phyloP scores from a whole-genome alignment of 2,888 invertebrate species.

The Labia minor region DNA sequence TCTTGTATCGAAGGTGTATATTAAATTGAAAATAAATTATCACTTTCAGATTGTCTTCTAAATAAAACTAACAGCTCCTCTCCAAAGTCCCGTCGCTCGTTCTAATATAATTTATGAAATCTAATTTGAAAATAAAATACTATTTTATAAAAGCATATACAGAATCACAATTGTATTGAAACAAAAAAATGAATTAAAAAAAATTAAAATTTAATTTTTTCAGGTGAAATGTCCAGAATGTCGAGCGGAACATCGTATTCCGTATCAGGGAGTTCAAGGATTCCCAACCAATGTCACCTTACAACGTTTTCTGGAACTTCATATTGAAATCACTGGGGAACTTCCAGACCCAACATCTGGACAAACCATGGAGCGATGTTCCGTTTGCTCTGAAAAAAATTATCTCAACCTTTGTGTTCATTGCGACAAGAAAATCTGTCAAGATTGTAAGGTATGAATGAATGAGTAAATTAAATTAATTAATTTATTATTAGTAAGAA shows the following conservation, averaged over 20 bases:
- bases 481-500: background rate
- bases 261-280: constrained; percentile 86
- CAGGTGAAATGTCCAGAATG: constrained; percentile 97
- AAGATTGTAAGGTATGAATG: constrained; percentile 65
- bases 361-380: constrained; percentile 82
- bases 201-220: too few relatives aligned
- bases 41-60: too few relatives aligned
- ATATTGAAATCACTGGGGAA: constrained; percentile 85
- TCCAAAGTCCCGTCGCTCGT: too few relatives aligned
- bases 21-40: too few relatives aligned
- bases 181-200: too few relatives aligned
- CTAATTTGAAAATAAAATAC: too few relatives aligned
- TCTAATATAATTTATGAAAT: too few relatives aligned
- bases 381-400: constrained; percentile 82
- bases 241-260: constrained; percentile 90
- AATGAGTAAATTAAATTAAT: too few relatives aligned
- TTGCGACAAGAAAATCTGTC: constrained; percentile 94
- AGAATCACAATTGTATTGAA: too few relatives aligned
- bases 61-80: too few relatives aligned
- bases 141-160: too few relatives aligned
- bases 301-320: constrained; percentile 86
- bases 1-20: too few relatives aligned
- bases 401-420: constrained; percentile 83
- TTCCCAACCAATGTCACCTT: constrained; percentile 95
- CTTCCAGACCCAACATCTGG: constrained; percentile 83